Evolutionary conservation across 2,888 invertebrate species (phyloP).

Genomic region (Limenitis arthemis): DNA sequence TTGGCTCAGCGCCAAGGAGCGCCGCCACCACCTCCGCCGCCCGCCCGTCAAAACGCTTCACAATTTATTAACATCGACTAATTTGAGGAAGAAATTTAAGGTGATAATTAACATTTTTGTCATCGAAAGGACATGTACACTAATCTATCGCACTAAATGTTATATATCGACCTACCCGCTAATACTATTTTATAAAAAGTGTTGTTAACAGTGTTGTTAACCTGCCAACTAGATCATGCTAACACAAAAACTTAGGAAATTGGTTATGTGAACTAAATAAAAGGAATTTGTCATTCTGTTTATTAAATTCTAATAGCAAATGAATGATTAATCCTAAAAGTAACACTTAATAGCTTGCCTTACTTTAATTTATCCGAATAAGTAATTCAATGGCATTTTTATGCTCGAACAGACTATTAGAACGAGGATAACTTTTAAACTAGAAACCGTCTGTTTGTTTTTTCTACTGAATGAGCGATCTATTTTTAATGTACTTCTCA

Average conservation of each 20-base stretch:
- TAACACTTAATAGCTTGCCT: conserved; percentile 10
- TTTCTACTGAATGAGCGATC: conserved; percentile 21
- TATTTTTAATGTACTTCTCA: conserved; percentile 19
- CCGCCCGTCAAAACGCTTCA: conserved; percentile 43
- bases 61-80: conserved; percentile 58
- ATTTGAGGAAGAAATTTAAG: conserved; percentile 55
- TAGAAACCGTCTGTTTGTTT: conserved; percentile 18
- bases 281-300: no score
- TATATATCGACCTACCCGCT: no score
- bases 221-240: no score
- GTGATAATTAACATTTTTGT: conserved; percentile 59
- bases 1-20: conserved; percentile 51
- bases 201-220: no score
- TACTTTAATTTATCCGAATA: conserved; percentile 18
- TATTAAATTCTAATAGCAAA: no score
- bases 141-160: no score
- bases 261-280: no score
- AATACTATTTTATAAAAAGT: no score
- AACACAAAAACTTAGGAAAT: no score
- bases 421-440: conserved; percentile 21
- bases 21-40: conserved; percentile 3
- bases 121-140: conserved; percentile 55
- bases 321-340: conserved; percentile 11
- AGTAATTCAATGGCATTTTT: conserved; percentile 24
- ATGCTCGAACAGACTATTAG: conserved; percentile 15